phyloP scores from a whole-genome alignment of 2,113 vertebrate genomes.

The Microtus pennsylvanicus region DNA sequence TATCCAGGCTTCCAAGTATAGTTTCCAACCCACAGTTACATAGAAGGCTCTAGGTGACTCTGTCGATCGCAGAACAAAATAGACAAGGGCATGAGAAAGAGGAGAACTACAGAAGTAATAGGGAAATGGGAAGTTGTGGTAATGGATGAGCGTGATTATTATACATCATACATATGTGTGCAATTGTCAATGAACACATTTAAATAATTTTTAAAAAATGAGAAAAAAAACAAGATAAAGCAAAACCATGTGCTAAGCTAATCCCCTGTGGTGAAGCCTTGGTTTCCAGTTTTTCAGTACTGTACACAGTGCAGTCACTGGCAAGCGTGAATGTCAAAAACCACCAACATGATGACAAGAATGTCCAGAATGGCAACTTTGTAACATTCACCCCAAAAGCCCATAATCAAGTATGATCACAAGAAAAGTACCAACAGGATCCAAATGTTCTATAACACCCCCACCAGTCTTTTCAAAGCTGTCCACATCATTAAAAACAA shows the following conservation, averaged over 20 bases:
- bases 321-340: background rate
- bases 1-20: background rate
- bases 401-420: background rate
- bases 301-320: background rate
- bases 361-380: background rate
- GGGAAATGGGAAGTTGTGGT: background rate
- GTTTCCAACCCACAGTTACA: too few species aligned
- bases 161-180: background rate
- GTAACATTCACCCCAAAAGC: background rate
- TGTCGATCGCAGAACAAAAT: background rate
- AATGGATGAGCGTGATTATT: background rate
- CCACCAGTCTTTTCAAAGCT: background rate
- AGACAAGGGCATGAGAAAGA: background rate
- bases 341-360: background rate
- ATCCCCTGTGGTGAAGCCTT: background rate
- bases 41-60: background rate
- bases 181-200: background rate
- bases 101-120: background rate
- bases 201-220: background rate
- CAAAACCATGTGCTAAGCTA: background rate
- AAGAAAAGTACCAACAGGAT: background rate
- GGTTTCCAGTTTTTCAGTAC: background rate
- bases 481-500: background rate
- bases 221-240: background rate
- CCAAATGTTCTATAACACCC: background rate